Conservation (phyloP, 2,797 vertebrate species). For the Delichon dasypus region DNA sequence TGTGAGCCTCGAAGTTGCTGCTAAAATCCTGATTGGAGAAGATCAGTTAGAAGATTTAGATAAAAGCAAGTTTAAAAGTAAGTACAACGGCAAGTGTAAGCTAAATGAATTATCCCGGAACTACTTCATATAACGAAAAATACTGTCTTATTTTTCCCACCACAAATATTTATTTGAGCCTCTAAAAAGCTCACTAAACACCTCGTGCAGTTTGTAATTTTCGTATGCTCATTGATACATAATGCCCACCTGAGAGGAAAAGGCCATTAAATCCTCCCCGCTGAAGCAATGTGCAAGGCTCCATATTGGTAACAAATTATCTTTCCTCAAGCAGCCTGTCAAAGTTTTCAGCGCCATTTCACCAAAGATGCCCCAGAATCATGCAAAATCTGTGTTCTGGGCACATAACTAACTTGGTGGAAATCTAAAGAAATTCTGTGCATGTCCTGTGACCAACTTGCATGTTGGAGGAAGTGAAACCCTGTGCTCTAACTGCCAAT, state of each 20-base stretch:
- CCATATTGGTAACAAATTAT: background rate
- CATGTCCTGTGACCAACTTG: background rate
- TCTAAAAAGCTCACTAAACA: background rate
- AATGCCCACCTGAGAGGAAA: background rate
- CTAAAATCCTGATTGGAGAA: constrained; percentile 95
- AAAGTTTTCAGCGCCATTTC: background rate
- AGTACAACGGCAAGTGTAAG: constrained; percentile 66
- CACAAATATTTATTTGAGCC: background rate
- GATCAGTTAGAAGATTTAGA: constrained; percentile 89
- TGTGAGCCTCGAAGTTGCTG: constrained; percentile 94
- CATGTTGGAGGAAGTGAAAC: constrained; percentile 31
- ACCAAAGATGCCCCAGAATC: background rate
- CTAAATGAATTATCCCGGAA: background rate
- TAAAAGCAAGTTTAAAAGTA: constrained; percentile 99
- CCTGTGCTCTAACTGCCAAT: background rate
- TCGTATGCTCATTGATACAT: background rate
- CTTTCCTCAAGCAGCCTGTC: background rate
- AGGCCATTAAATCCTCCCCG: background rate
- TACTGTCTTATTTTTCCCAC: background rate
- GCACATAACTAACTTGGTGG: background rate
- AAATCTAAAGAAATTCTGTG: background rate
- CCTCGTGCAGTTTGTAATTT: background rate
- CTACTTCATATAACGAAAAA: background rate
- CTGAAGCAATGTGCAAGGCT: background rate
- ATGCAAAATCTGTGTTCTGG: background rate